Base-by-base conservation (phyloP, 2,797 vertebrate species). In the Glyptemys insculpta region DNA sequence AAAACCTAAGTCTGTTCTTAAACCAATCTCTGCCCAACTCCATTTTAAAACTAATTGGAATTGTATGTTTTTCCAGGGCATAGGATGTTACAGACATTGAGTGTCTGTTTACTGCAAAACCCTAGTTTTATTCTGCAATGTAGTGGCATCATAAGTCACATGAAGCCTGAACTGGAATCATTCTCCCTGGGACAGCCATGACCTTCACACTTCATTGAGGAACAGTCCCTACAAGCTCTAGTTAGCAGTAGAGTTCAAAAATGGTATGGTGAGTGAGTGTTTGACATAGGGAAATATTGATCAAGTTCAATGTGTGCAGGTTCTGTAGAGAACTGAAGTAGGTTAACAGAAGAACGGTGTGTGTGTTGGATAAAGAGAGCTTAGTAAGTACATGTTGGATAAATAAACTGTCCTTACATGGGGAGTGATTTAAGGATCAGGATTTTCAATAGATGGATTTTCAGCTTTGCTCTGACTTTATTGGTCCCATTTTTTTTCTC, bases 241-340 rank as follows among this genome's bases (percentile, higher is more conserved):
- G 6, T 78, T 29, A 29, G 37, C 68, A 74, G 44, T 31, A 6
- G 4, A 5, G 44, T 29, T 78, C 27, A 78, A 49, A 76, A 47
- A 8, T 2, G 3, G 2, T 76, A 27, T 1, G 25, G 3, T 16
- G 25, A 76, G 25, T 14, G 25, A 31, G 15, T 29, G 74, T 27
- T 27, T 78, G 74, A 72, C n/a, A 37, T 6, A 72, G 68, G 15
- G 18, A 15, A 86, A 2, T 5, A 14, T 18, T 16, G 62, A 8
- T 57, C 15, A 18, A 31, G 16, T 29, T 78, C 21, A 7, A 4
- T 1, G 0, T 0, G 0, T 14, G 2, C 0, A 1, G 3, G 12
- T 14, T 47, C 44, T 76, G 41, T 31, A 8, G 25, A 47, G 31
- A 23, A 6, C 37, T 37, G 72, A 34, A 47, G 29, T 49, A 57